Evolutionary conservation across 2,888 invertebrate genomes (phyloP).

Genomic region (Incurvaria masculella): DNA sequence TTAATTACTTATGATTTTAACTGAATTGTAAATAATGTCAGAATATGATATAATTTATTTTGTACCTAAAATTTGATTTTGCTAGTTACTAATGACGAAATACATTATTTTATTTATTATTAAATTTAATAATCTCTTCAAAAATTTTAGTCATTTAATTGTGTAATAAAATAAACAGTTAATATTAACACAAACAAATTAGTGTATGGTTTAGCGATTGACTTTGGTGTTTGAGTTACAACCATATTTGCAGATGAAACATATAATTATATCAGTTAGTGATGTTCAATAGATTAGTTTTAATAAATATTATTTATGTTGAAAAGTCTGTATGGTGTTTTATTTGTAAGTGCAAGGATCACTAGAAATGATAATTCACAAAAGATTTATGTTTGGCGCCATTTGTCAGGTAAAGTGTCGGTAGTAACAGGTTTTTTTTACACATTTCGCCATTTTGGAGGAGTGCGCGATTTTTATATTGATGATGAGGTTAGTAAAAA

Average conservation of each 20-base stretch:
- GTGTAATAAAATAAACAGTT: slow-evolving; percentile 25
- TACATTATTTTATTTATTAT: slow-evolving; percentile 47
- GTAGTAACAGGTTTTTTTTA: too few relatives aligned
- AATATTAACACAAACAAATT: slow-evolving; percentile 32
- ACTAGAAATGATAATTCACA: too few relatives aligned
- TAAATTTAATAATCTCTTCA: slow-evolving; percentile 26
- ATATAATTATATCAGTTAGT: slow-evolving; percentile 51
- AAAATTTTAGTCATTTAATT: slow-evolving; percentile 28
- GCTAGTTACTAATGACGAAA: slow-evolving; percentile 20
- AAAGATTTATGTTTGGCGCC: too few relatives aligned
- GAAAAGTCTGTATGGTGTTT: slow-evolving; percentile 45
- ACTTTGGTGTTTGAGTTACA: slow-evolving; percentile 24
- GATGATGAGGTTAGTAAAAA: too few relatives aligned
- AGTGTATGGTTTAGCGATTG: slow-evolving; percentile 18
- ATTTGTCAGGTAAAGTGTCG: too few relatives aligned
- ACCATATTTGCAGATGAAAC: slow-evolving; percentile 57
- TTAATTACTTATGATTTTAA: slow-evolving; percentile 6
- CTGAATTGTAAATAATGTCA: slow-evolving; percentile 5
- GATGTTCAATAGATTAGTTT: slow-evolving; percentile 57
- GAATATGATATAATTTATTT: slow-evolving; percentile 3
- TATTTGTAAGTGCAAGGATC: too few relatives aligned
- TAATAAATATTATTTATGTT: slow-evolving; percentile 58
- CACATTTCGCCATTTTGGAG: too few relatives aligned
- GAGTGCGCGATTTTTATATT: too few relatives aligned
- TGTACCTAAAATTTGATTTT: slow-evolving; percentile 8